phyloP scores from a whole-genome alignment of 2,797 vertebrate species.

The Megalops cyprinoides region DNA sequence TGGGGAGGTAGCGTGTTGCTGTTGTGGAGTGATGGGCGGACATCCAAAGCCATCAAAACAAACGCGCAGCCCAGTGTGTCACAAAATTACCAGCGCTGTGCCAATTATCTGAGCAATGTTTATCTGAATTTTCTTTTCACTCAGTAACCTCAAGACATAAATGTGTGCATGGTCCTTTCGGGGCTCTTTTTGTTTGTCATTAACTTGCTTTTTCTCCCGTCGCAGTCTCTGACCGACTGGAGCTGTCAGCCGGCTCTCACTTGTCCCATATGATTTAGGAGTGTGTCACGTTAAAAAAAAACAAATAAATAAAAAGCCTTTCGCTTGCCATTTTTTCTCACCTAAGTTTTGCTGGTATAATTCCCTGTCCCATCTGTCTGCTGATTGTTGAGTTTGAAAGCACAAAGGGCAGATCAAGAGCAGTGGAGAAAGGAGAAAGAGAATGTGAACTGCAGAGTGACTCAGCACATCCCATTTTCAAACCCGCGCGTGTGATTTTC shows the following conservation, averaged over 20 bases:
- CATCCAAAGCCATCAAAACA: neutral
- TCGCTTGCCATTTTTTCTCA: slow-evolving; percentile 67
- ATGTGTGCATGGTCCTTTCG: slow-evolving; percentile 40
- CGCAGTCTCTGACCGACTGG: slow-evolving; percentile 43
- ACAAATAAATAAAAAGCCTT: neutral
- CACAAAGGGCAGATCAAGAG: slow-evolving; percentile 64
- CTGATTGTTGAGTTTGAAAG: slow-evolving; percentile 68
- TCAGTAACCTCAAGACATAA: too few species aligned
- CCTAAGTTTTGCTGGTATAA: slow-evolving; percentile 57
- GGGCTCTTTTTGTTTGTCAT: slow-evolving; percentile 61
- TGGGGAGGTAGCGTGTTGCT: neutral
- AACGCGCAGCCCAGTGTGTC: too few species aligned
- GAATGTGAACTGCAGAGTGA: slow-evolving; percentile 37
- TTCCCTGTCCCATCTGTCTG: slow-evolving; percentile 64
- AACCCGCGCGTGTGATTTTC: neutral
- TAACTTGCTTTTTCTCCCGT: slow-evolving; percentile 54
- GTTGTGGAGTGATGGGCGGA: neutral
- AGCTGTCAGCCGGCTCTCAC: neutral
- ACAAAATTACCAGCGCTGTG: too few species aligned
- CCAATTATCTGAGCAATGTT: too few species aligned
- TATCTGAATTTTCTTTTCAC: too few species aligned
- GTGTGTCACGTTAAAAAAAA: neutral
- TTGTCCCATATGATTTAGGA: neutral
- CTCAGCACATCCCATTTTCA: neutral
- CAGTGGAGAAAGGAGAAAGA: slow-evolving; percentile 47